Base-by-base conservation (phyloP, 2,113 vertebrate species). In the Aramus guarauna region DNA sequence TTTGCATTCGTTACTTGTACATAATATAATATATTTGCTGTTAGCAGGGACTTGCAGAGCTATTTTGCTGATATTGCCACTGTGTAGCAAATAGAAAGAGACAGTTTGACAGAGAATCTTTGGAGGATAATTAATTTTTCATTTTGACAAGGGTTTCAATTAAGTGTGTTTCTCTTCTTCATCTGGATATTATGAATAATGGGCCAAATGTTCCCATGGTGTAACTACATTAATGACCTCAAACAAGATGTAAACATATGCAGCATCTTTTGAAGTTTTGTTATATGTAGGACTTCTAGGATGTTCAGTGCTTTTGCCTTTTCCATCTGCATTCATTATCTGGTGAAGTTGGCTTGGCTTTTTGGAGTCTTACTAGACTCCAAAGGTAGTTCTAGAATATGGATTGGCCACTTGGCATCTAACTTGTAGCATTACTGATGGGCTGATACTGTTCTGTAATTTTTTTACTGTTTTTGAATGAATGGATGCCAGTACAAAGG, bases 51-150 rank as follows among this genome's bases (percentile, higher is more conserved):
- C 72, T 88, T 85, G 39, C 50, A 88, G 78, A 93, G 64, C 53
- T 92, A 9, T 88, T 97, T 93, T 92, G 76, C 82, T 96, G 72
- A 43, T 90, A 55, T 53, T 90, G 75, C 39, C 72, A 67, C 59
- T 90, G 68, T 66, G 50, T 55, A 93, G 72, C 83, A 97, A 97
- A 96, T 94, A 81, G 91, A 59, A 94, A 88, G 52, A 87, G 96
- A 97, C 94, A 96, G 92, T 78, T 97, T 97, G 97, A 97, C 94
- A 95, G 96, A 91, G 90, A 91, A 95, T 95, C 96, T 97, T 96
- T 94, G 94, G 63, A 71, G 41, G 58, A 85, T 92, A 97, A 96
- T 94, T 95, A 95, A 85, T 95, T 96, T 95, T 95, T 90, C 85
- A 85, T 85, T 97, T 95, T 96, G 90, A 95, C 95, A 93, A 95